Conservation (phyloP, 1,140 invertebrate species). For the Arctopsyche grandis region DNA sequence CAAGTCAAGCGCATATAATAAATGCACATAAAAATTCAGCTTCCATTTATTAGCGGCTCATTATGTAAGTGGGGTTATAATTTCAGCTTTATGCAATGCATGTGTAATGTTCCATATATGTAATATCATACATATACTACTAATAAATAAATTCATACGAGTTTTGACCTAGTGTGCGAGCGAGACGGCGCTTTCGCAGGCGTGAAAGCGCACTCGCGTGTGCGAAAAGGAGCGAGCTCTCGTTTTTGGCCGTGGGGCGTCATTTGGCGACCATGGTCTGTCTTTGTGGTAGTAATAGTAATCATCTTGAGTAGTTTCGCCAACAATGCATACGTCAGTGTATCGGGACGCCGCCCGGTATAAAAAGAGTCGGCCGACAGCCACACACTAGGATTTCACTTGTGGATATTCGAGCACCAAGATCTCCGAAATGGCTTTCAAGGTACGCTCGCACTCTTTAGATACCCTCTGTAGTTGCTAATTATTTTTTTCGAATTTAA, state of each 20-base stretch:
- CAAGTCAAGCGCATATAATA: too few species aligned
- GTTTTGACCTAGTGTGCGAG: neutral
- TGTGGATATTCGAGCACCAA: neutral
- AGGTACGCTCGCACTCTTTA: neutral
- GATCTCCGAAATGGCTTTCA: slow-evolving; percentile 6
- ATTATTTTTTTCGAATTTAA: too few species aligned
- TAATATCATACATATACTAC: neutral
- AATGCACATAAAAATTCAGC: too few species aligned
- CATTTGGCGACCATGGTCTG: neutral
- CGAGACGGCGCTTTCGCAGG: neutral
- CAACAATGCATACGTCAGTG: slow-evolving; percentile 3
- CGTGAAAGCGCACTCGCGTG: neutral
- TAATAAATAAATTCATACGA: neutral
- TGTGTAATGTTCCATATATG: neutral
- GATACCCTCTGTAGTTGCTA: too few species aligned
- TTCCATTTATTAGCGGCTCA: neutral
- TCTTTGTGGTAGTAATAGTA: slow-evolving; percentile 13
- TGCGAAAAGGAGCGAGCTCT: neutral
- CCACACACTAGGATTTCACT: neutral
- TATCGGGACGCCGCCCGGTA: neutral
- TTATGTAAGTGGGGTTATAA: neutral
- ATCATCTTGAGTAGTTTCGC: slow-evolving; percentile 13
- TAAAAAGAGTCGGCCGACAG: neutral
- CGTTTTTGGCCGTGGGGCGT: slow-evolving; percentile 17
- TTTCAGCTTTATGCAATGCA: neutral